Percentiles rank a stretch among this genome's conserved stretches.
These are phyloP conservation scores for Melitaea athalia DNA, from an alignment of 2,888 invertebrate genomes.

Conservation along the genomic window DNA sequence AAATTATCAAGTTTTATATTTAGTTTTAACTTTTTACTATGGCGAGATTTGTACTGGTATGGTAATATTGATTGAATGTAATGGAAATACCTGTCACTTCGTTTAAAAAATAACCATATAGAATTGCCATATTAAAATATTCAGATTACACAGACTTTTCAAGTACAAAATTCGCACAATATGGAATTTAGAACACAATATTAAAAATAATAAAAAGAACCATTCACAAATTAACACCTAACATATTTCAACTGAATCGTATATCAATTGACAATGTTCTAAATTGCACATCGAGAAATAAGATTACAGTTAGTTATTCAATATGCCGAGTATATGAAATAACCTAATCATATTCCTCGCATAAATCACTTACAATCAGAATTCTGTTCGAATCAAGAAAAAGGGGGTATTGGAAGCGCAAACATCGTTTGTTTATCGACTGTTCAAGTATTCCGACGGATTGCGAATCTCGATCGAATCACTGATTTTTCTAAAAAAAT, in stretches of 20 bases:
- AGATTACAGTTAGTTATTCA: slow-evolving; percentile 7
- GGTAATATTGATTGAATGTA: no score
- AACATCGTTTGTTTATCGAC: slow-evolving; percentile 42
- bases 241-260: neutral
- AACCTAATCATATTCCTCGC: slow-evolving; percentile 32
- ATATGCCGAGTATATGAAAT: slow-evolving; percentile 13
- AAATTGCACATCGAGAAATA: slow-evolving; percentile 6
- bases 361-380: slow-evolving; percentile 41
- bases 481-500: slow-evolving; percentile 34
- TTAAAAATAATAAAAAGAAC: no score
- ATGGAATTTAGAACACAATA: no score
- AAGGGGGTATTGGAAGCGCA: slow-evolving; percentile 39
- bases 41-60: neutral
- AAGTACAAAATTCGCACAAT: no score
- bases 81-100: no score
- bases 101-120: no score
- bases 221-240: neutral
- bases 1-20: slow-evolving; percentile 17
- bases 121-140: no score
- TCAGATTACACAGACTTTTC: no score
- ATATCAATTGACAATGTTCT: neutral
- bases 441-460: slow-evolving; percentile 31
- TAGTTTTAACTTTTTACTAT: slow-evolving; percentile 1
- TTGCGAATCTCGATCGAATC: slow-evolving; percentile 31
- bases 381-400: slow-evolving; percentile 40